A percentile compares a stretch with the other conserved stretches of the same genome.
phyloP scores from a whole-genome alignment of 1,140 invertebrate species.

The Lordiphosa stackelbergi region DNA sequence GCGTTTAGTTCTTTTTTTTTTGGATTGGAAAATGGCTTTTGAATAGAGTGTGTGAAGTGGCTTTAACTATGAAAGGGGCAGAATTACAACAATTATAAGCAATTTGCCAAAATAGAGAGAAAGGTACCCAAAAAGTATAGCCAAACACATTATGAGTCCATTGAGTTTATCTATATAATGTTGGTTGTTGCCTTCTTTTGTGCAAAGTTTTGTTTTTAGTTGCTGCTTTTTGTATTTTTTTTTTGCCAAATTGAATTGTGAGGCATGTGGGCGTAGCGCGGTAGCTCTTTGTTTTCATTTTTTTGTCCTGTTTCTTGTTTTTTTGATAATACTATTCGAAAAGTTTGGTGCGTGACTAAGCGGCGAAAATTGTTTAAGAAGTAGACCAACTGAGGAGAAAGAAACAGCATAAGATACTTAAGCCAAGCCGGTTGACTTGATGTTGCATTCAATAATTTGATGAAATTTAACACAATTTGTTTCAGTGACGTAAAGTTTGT shows the following conservation, averaged over 20 bases:
- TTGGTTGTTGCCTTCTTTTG: neutral
- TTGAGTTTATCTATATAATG: neutral
- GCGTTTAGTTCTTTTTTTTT: too few species aligned
- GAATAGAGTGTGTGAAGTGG: too few species aligned
- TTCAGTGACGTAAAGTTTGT: too few species aligned
- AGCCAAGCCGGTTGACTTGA: neutral
- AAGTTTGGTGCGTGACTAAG: slow-evolving; percentile 50
- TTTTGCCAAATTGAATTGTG: slow-evolving; percentile 48
- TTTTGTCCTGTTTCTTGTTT: slow-evolving; percentile 12
- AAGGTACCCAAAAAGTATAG: too few species aligned
- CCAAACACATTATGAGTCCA: too few species aligned
- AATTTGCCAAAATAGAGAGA: too few species aligned
- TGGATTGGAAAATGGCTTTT: too few species aligned
- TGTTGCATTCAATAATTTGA: too few species aligned
- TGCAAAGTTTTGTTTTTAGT: slow-evolving; percentile 1
- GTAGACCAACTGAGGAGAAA: neutral
- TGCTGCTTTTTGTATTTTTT: neutral
- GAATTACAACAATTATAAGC: too few species aligned
- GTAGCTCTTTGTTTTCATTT: slow-evolving; percentile 27
- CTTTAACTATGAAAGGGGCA: too few species aligned
- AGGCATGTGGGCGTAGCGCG: neutral
- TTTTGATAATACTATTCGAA: slow-evolving; percentile 40
- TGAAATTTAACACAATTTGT: too few species aligned
- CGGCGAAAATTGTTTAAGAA: slow-evolving; percentile 32
- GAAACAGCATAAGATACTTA: neutral